phyloP scores from a whole-genome alignment of 2,888 invertebrate species.

The Brachylomia viminalis region DNA sequence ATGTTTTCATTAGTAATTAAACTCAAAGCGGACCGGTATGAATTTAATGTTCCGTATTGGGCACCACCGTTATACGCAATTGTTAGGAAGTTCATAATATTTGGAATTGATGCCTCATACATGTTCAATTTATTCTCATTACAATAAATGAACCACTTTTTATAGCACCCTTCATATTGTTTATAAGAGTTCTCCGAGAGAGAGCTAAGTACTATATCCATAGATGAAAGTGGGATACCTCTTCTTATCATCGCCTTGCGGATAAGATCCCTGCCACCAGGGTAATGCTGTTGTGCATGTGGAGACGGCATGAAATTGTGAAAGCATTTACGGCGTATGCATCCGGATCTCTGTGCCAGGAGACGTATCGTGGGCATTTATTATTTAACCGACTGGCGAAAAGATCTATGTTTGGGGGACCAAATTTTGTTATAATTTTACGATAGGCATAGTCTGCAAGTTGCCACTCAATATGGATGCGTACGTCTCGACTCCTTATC shows the following conservation, averaged over 20 bases:
- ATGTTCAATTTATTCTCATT: conserved; percentile 6
- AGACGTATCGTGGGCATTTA: conserved; percentile 49
- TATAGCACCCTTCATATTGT: conserved; percentile 5
- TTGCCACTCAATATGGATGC: conserved; percentile 27
- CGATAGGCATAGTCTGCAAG: conserved; percentile 5
- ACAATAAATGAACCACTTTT: conserved; percentile 3
- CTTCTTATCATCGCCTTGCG: conserved; percentile 1
- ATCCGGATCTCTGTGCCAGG: conserved; percentile 43
- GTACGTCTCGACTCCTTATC: conserved; percentile 30
- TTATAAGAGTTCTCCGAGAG: conserved; percentile 1
- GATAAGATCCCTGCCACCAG: conserved; percentile 10
- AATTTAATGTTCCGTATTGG: background rate
- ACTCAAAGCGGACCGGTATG: conserved; percentile 3
- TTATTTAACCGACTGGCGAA: conserved; percentile 61
- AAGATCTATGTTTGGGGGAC: conserved; percentile 61
- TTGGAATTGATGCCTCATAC: background rate
- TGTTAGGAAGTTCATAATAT: conserved; percentile 4
- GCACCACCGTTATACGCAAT: background rate
- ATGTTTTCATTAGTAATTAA: conserved; percentile 3
- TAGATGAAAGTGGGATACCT: conserved; percentile 1
- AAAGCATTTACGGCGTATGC: conserved; percentile 37
- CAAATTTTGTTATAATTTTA: conserved; percentile 29
- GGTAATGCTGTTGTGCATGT: conserved; percentile 6
- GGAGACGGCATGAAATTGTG: background rate
- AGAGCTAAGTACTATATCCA: background rate